These are phyloP conservation scores for Cephus pulcher DNA, from an alignment of 2,888 invertebrate species.

Conservation along the genomic window DNA sequence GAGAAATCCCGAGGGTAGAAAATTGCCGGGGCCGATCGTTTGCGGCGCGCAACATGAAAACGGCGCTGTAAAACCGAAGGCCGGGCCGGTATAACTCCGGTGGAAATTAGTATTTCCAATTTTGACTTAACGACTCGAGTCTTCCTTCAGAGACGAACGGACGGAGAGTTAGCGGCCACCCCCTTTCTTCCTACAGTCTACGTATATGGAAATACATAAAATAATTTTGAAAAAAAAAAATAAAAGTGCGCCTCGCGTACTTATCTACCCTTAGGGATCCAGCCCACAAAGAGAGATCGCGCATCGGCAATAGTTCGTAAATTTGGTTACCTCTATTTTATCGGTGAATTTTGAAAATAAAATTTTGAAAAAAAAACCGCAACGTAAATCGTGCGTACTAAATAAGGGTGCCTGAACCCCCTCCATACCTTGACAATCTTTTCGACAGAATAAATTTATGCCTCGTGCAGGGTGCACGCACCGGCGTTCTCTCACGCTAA, in stretches of 20 bases:
- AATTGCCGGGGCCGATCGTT: constrained; percentile 58
- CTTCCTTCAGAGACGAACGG: neutral
- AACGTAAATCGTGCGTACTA: no score
- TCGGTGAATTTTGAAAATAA: no score
- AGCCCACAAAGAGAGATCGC: neutral
- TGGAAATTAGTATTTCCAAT: constrained; percentile 10
- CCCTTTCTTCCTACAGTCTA: neutral
- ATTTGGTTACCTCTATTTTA: neutral
- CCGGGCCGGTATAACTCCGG: neutral
- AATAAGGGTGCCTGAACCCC: constrained; percentile 5
- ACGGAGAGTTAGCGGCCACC: neutral
- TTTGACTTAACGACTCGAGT: constrained; percentile 11
- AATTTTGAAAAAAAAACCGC: no score
- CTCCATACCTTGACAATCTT: constrained; percentile 34
- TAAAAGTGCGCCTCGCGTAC: no score
- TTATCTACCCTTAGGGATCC: neutral
- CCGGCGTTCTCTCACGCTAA: constrained; percentile 10
- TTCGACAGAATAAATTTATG: constrained; percentile 55
- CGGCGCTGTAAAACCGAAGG: constrained; percentile 48
- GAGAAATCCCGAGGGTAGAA: constrained; percentile 42
- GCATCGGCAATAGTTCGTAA: neutral
- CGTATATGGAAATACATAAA: neutral
- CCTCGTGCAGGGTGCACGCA: constrained; percentile 39
- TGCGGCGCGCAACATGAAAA: constrained; percentile 46
- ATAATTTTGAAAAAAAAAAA: no score